These are phyloP conservation scores for Anarrhichthys ocellatus DNA, from an alignment of 2,113 vertebrate genomes.

Conservation along the genomic window DNA sequence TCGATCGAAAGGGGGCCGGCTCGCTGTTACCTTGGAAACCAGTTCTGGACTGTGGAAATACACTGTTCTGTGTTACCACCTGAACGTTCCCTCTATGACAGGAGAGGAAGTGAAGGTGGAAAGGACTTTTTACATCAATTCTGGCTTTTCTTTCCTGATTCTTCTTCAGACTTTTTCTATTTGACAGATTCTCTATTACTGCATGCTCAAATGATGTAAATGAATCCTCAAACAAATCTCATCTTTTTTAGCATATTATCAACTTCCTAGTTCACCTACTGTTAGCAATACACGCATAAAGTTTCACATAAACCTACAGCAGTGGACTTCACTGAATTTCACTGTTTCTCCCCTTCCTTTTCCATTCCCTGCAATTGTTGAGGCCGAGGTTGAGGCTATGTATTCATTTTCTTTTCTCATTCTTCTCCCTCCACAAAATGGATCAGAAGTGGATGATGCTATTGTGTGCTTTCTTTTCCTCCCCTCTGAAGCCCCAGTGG, in stretches of 20 bases:
- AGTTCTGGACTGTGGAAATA: constrained; percentile 49
- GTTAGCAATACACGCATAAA: neutral
- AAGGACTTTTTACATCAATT: constrained; percentile 13
- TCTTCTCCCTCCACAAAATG: constrained; percentile 56
- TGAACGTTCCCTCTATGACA: constrained; percentile 39
- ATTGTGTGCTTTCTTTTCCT: constrained; percentile 56
- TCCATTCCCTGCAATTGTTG: constrained; percentile 32
- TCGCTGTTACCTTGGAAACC: constrained; percentile 77
- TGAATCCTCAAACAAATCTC: neutral
- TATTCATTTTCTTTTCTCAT: constrained; percentile 61
- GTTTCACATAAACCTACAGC: neutral
- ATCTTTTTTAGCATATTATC: neutral
- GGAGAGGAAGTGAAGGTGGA: constrained; percentile 13
- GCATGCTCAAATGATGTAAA: neutral
- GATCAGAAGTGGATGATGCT: constrained; percentile 65
- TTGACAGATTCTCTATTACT: neutral
- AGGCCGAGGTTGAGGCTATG: constrained; percentile 29
- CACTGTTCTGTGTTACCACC: constrained; percentile 47
- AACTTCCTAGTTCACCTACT: neutral
- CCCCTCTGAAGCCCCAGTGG: constrained; percentile 29
- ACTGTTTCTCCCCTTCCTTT: constrained; percentile 22
- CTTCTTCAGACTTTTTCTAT: neutral
- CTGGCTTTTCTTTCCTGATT: neutral
- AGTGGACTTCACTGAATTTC: constrained; percentile 1
- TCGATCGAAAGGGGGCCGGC: constrained; percentile 44